Evolutionary conservation across 2,888 invertebrate genomes (phyloP), one percentile per base, ranked within the genome.

Genomic region (Lasioglossum zephyrum): DNA sequence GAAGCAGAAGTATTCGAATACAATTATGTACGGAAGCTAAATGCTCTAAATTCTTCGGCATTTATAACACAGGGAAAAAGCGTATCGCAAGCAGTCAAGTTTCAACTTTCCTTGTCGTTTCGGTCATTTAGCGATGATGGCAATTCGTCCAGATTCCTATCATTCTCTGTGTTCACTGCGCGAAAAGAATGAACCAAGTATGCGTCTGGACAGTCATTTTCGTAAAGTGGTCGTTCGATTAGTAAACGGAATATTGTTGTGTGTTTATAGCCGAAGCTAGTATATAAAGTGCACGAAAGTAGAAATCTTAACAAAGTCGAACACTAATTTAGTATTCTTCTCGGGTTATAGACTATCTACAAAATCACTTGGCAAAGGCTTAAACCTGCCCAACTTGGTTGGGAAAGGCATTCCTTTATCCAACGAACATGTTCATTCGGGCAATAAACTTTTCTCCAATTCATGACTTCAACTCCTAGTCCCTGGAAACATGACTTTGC

Each of bases 121-220:
- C 39, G 39, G 9, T 18, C 2, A 4, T 69, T 72, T n/a, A 60
- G 57, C 76, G 72, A 81, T 60, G 36, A 44, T 76, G 70, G 39
- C 41, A 81, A 63, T 77, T 82, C 63, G 9, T 53, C 63, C 44
- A 36, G 44, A 83, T 82, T 82, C 83, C 63, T 13, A 31, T 26
- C 83, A 72, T 82, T 76, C 83, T 41, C 8, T 13, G 82, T 76
- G 83, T 72, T 63, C 83, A 53, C n/a, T 44, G 26, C 44, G 75
- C 83, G 83, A 83, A 4, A 69, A 69, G 39, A 26, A 26, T 13
- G 26, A 66, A 36, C 18, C 18, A 11, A 8, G 22, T 16, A 36
- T 9, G 66, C 18, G 36, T 36, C 0, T 18, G 8, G 31, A 36
- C 66, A 22, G 8, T 18, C 36, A 36, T 66, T 66, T 22, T 36